Evolutionary conservation across 2,888 invertebrate species (phyloP), one percentile per base, ranked within the genome.

Genomic region (Spialia ferax): DNA sequence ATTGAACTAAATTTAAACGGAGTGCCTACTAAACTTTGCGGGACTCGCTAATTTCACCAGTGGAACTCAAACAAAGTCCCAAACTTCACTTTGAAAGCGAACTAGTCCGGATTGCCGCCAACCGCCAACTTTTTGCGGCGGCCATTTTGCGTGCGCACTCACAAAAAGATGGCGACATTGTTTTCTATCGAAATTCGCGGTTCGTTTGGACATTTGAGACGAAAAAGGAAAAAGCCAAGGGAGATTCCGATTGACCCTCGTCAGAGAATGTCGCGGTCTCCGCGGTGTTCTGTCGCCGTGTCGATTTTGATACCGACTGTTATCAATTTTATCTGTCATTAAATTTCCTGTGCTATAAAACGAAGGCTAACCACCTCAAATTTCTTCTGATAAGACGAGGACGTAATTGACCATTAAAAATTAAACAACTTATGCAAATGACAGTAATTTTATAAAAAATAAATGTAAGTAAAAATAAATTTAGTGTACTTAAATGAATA

Each of bases 241-340:
- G 23, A 56, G 22, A 81, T 79, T 77, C 72, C 77, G 74, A 70
- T 78, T 81, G 84, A 86, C 83, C 86, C 82, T 83, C 81, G 77
- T 82, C 83, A 80, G 73, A 76, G 75, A 74, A 38, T 59, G 35
- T 59, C 52, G 65, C 26, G 74, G 35, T 35, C 5, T 50, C 52
- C 52, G 65, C 26, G 74, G 35, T 35, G 10, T 50, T 48, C 48
- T 48, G 48, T 65, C 52, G 65, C 38, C 74, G 56, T 20, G 23
- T 48, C 57, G 57, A 65, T 56, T 50, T 35, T 65, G 22, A 38
- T 57, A 38, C 38, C n/a, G n/a, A 6, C 35, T 50, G 29, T 23
- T 64, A 50, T 48, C 50, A 56, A 65, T 65, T 65, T 65, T 57
- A 59, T 65, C 48, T 65, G 64, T 50, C 57, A 65, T 59, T 65